These are phyloP conservation scores for Drosophila ogumai DNA, from an alignment of 1,140 invertebrate species.

Conservation along the genomic window DNA sequence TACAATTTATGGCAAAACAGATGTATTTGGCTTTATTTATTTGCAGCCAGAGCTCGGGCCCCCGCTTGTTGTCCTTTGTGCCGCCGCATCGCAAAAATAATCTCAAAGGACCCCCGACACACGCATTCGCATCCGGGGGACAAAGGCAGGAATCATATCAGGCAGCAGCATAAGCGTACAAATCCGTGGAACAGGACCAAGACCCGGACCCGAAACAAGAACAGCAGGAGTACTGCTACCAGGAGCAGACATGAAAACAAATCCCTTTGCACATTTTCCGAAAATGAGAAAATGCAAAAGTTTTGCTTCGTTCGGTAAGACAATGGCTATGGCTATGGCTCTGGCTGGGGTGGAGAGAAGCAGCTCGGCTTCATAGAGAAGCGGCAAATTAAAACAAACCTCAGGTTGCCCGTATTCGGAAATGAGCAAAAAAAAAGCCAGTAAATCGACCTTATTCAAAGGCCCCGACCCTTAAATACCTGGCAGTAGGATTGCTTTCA, in stretches of 20 bases:
- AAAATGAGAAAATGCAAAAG: conserved; percentile 84
- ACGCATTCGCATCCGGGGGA: conserved; percentile 36
- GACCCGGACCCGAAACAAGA: conserved; percentile 3
- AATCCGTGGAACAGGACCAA: conserved; percentile 47
- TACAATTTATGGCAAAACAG: conserved; percentile 80
- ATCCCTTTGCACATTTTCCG: conserved; percentile 83
- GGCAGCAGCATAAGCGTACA: conserved; percentile 71
- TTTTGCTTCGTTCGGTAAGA: conserved; percentile 70
- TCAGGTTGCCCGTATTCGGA: conserved; percentile 82
- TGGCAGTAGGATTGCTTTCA: not conserved
- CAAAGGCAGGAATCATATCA: conserved; percentile 79
- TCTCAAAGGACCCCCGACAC: conserved; percentile 63
- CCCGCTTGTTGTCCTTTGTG: conserved; percentile 52
- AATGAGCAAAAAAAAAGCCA: conserved; percentile 71
- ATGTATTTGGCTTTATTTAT: conserved; percentile 80
- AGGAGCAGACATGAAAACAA: conserved; percentile 76
- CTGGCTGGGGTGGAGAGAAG: conserved; percentile 10
- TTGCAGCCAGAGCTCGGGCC: conserved; percentile 21
- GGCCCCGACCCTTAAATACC: conserved; percentile 2
- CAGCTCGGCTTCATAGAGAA: conserved; percentile 63
- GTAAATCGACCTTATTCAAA: not conserved
- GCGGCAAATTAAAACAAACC: conserved; percentile 83
- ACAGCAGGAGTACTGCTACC: conserved; percentile 32
- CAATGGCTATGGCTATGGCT: conserved; percentile 59
- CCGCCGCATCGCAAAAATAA: conserved; percentile 61